phyloP scores from a whole-genome alignment of 2,888 invertebrate genomes.

The Horisme vitalbata region DNA sequence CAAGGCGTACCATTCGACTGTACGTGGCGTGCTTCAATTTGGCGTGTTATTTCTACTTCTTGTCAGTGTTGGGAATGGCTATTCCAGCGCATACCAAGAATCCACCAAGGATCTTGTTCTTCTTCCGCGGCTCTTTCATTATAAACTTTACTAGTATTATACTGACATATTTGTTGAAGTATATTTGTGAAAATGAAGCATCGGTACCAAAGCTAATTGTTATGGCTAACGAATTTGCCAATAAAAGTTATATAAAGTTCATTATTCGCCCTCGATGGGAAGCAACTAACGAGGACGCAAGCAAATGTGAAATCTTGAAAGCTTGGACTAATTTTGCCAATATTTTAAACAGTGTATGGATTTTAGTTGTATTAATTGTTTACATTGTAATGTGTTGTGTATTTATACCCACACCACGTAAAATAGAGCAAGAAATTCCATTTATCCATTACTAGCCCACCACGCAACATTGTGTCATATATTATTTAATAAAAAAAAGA shows the following conservation, averaged over 20 bases:
- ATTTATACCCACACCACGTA: constrained; percentile 12
- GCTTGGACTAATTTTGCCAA: constrained; percentile 28
- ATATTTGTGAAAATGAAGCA: constrained; percentile 8
- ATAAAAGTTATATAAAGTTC: constrained; percentile 7
- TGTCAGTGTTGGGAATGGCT: constrained; percentile 19
- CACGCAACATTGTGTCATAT: too few relatives aligned
- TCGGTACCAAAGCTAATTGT: constrained; percentile 9
- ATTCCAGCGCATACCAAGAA: constrained; percentile 31
- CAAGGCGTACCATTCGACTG: constrained; percentile 26
- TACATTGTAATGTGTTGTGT: constrained; percentile 18
- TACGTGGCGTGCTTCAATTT: constrained; percentile 25
- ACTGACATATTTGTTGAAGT: constrained; percentile 15
- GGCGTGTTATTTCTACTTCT: constrained; percentile 32
- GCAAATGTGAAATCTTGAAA: constrained; percentile 3
- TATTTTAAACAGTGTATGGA: constrained; percentile 20
- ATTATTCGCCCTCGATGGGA: constrained; percentile 19
- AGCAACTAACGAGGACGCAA: not conserved
- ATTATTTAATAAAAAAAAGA: too few relatives aligned
- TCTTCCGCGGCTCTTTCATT: constrained; percentile 33
- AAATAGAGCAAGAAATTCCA: not conserved
- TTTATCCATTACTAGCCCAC: constrained; percentile 3
- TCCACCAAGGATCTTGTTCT: constrained; percentile 31
- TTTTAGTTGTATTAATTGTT: constrained; percentile 14
- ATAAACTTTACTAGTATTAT: constrained; percentile 17
- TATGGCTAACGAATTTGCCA: constrained; percentile 20